Evolutionary conservation across 2,888 invertebrate species (phyloP), one percentile per base, ranked within the genome.

Genomic region (Cryptosula pallasiana): DNA sequence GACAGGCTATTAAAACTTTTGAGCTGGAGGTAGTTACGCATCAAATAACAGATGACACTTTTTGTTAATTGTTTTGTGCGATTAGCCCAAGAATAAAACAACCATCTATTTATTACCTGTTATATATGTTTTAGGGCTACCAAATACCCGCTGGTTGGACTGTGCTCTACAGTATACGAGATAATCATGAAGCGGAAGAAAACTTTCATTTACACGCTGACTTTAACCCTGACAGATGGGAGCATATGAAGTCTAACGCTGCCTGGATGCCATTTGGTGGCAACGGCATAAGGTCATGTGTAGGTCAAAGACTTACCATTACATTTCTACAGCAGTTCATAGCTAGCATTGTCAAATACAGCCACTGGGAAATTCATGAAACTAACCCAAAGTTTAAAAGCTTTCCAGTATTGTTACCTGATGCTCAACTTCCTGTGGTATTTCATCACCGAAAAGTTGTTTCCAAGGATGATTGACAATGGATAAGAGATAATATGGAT

Each of bases 101-200:
- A n/a, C n/a, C n/a, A n/a, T n/a, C n/a, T n/a, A n/a, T n/a, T n/a
- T n/a, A n/a, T n/a, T n/a, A n/a, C n/a, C n/a, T n/a, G n/a, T n/a
- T n/a, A n/a, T n/a, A n/a, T n/a, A n/a, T n/a, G n/a, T 45, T 5
- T 45, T 74, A 82, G 82, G 81, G 81, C 35, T 81, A 77, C 72
- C 81, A 81, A 69, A 76, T 82, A 63, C 82, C 82, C 1, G 77
- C 78, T 54, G 82, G 80, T 0, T 82, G 82, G 82, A 78, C 78
- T 1, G 75, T 82, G 0, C 75, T 74, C 1, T 81, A 81, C 75
- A 77, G 77, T 71, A 83, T 83, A 32, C 74, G 81, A 23, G 81
- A 81, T 72, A 81, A 82, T 0, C 83, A 83, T 71, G 77, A 79
- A 69, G 76, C 77, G 0, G 74, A 78, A 9, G 73, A 74, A 1